Conservation (phyloP, 1,140 invertebrate species). For the Drosophila kohkoa region DNA sequence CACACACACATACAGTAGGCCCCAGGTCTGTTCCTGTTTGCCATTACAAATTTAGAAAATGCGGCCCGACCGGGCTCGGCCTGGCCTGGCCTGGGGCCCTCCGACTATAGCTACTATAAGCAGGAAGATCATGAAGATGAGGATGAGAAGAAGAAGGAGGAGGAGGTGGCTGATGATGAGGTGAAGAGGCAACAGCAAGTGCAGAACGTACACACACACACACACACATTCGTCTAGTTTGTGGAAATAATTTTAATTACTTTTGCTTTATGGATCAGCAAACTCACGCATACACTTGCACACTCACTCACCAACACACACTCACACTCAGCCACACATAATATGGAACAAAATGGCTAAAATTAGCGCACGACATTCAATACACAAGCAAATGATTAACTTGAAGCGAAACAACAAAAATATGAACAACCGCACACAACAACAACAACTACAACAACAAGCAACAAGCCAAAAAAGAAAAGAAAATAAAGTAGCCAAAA, state of each 20-base stretch:
- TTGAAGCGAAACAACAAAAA: slow-evolving; percentile 75
- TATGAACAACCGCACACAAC: slow-evolving; percentile 60
- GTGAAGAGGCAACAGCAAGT: slow-evolving; percentile 11
- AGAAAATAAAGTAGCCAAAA: slow-evolving; percentile 76
- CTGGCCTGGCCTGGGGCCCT: slow-evolving; percentile 25
- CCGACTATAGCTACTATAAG: neutral
- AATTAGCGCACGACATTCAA: slow-evolving; percentile 84
- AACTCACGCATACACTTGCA: slow-evolving; percentile 30
- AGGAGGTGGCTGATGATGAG: neutral
- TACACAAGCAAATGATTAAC: slow-evolving; percentile 83
- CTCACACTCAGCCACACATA: slow-evolving; percentile 45
- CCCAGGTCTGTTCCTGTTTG: slow-evolving; percentile 63
- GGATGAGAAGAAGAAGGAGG: too few relatives aligned
- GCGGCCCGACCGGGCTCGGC: slow-evolving; percentile 59
- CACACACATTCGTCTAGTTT: slow-evolving; percentile 43
- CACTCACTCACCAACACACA: slow-evolving; percentile 22
- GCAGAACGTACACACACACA: slow-evolving; percentile 1
- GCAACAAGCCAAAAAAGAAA: slow-evolving; percentile 49
- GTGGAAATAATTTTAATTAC: slow-evolving; percentile 82
- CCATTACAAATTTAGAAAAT: slow-evolving; percentile 83
- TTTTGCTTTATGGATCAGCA: slow-evolving; percentile 78
- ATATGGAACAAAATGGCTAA: slow-evolving; percentile 83
- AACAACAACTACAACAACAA: slow-evolving; percentile 16
- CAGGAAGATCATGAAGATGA: too few relatives aligned
- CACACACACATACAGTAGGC: neutral